These are phyloP conservation scores for Cossypha caffra DNA, from an alignment of 2,797 vertebrate species.

Conservation along the genomic window DNA sequence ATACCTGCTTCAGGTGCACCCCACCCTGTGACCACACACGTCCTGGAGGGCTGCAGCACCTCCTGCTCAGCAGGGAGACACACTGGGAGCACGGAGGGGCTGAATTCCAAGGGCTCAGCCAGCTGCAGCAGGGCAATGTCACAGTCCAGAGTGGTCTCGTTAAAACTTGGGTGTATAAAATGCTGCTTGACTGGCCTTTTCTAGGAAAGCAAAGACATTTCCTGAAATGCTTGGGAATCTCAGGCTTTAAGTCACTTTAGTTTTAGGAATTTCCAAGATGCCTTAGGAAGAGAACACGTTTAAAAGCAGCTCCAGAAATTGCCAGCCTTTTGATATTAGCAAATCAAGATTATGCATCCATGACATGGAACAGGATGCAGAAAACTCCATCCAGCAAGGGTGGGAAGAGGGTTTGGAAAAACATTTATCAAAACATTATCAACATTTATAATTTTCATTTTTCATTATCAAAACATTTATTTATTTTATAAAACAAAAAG, in stretches of 20 bases:
- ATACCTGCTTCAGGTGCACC: slow-evolving; percentile 34
- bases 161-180: slow-evolving; percentile 61
- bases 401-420: not conserved
- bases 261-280: not conserved
- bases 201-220: slow-evolving; percentile 24
- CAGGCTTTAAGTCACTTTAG: not conserved
- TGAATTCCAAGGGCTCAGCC: slow-evolving; percentile 10
- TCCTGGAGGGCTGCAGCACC: slow-evolving; percentile 28
- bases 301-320: not conserved
- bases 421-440: not conserved
- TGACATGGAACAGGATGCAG: not conserved
- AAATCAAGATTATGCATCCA: not conserved
- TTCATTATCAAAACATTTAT: too few species aligned
- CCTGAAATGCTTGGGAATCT: not conserved
- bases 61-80: slow-evolving; percentile 24
- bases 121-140: slow-evolving; percentile 61
- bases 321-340: not conserved
- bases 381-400: not conserved
- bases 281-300: not conserved
- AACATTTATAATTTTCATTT: too few species aligned
- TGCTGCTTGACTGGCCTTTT: slow-evolving; percentile 52
- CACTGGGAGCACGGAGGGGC: not conserved
- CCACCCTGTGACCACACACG: slow-evolving; percentile 54
- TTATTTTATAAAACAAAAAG: too few species aligned
- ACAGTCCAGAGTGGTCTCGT: slow-evolving; percentile 41